phyloP scores from a whole-genome alignment of 2,888 invertebrate species.

The Pseudoips prasinana region DNA sequence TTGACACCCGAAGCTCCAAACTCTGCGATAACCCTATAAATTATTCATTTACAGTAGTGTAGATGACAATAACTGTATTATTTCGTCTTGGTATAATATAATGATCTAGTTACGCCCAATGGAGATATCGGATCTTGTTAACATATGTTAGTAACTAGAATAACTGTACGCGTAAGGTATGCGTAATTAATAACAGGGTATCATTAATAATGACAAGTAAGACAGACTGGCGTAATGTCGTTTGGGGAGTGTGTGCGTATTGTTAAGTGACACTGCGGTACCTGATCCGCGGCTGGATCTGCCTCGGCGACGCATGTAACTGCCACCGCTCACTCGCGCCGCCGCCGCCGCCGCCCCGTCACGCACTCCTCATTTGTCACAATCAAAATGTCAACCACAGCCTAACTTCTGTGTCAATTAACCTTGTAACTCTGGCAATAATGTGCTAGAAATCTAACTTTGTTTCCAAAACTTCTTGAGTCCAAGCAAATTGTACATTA shows the following conservation, averaged over 20 bases:
- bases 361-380: constrained; percentile 61
- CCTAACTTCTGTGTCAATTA: constrained; percentile 28
- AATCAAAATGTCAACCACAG: constrained; percentile 33
- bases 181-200: constrained; percentile 60
- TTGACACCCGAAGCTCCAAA: constrained; percentile 56
- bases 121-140: constrained; percentile 55
- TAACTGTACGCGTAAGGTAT: constrained; percentile 48
- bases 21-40: constrained; percentile 52
- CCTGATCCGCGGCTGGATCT: constrained; percentile 32
- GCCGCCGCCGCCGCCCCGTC: constrained; percentile 45
- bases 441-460: neutral
- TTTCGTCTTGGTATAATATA: constrained; percentile 41
- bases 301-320: constrained; percentile 16
- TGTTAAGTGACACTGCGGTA: constrained; percentile 51
- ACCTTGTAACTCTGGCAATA: constrained; percentile 12
- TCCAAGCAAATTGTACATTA: too few relatives aligned
- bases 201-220: constrained; percentile 63
- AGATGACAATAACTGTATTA: constrained; percentile 46
- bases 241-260: constrained; percentile 36
- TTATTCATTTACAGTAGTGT: constrained; percentile 56
- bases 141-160: constrained; percentile 57
- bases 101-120: constrained; percentile 43
- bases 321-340: constrained; percentile 10
- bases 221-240: constrained; percentile 38
- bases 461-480: neutral